phyloP scores from a whole-genome alignment of 2,888 invertebrate species.

The Ellobium chinense region DNA sequence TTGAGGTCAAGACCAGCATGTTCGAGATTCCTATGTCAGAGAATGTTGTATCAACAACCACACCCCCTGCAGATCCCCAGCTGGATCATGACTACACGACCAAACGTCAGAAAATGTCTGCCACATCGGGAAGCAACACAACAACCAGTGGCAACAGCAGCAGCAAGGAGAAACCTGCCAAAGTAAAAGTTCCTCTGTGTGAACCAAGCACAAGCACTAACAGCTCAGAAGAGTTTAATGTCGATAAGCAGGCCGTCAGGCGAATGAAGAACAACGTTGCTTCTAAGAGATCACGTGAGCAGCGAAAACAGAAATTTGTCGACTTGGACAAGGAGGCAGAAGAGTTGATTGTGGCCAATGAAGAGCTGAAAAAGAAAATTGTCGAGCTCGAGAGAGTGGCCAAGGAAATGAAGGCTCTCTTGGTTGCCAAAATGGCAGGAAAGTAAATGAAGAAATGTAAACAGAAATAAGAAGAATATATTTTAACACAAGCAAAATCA shows the following conservation, averaged over 20 bases:
- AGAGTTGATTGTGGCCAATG: conserved; percentile 65
- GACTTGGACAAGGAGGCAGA: conserved; percentile 71
- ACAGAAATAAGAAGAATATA: not conserved
- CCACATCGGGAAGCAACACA: not conserved
- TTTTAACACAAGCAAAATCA: not conserved
- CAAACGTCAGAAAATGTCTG: conserved; percentile 25
- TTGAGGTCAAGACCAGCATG: conserved; percentile 20
- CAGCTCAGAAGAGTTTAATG: too few relatives aligned
- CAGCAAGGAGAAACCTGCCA: not conserved
- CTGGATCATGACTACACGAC: conserved; percentile 41
- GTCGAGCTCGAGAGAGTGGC: conserved; percentile 70
- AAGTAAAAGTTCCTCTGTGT: not conserved
- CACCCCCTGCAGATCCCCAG: conserved; percentile 1
- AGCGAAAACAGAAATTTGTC: conserved; percentile 68
- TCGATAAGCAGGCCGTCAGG: conserved; percentile 63
- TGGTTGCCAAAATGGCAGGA: conserved; percentile 67
- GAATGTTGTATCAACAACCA: not conserved
- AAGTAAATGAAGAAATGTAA: conserved; percentile 47
- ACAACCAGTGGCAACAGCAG: not conserved
- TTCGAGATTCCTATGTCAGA: conserved; percentile 16
- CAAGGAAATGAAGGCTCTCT: conserved; percentile 72
- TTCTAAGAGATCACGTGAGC: conserved; percentile 72
- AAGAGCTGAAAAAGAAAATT: conserved; percentile 63
- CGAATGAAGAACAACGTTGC: conserved; percentile 75
- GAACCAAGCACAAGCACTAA: not conserved